Evolutionary conservation across 2,888 invertebrate species (phyloP), one percentile per base, ranked within the genome.

Genomic region (Microctonus brassicae): DNA sequence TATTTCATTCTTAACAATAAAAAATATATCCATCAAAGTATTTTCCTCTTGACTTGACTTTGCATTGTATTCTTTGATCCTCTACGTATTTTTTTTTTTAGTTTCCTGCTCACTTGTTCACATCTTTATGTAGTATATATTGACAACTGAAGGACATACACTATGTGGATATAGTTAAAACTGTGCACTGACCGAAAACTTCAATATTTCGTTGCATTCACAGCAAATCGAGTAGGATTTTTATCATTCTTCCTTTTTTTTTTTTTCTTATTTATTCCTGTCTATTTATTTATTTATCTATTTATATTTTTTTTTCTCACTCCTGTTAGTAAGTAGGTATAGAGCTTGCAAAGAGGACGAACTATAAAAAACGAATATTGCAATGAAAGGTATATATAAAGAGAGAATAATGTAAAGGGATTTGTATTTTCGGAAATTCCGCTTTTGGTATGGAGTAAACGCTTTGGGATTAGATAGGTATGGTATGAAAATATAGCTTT

Each of bases 141-240:
- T 17, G 42, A 42, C 68, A 47, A 73, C 71, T 60, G 64, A 64
- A 69, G 58, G 64, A 67, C 68, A 64, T 42, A n/a, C n/a, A n/a
- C n/a, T n/a, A n/a, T 47, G 75, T 57, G 68, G 72, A 81, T 80
- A 80, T 76, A 81, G 80, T 81, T 80, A 79, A 81, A 82, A 81
- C 79, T 79, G 79, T 69, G 81, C 79, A 79, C 80, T 82, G 81
- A 83, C 83, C 81, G 81, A 83, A 81, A 83, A 83, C 80, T 83
- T 82, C 81, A 82, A 83, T 82, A 83, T 82, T 82, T 80, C 77
- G 73, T 79, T 70, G 78, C 76, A 77, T 79, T 76, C 76, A 73
- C 72, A 71, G 73, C 63, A 69, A 69, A 62, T 70, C 64, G 29
- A 70, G 75, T 62, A 6, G 52, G 55, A 47, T 33, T 11, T 33